Conservation (phyloP, 1,140 invertebrate genomes). For the Cydia fagiglandana region DNA sequence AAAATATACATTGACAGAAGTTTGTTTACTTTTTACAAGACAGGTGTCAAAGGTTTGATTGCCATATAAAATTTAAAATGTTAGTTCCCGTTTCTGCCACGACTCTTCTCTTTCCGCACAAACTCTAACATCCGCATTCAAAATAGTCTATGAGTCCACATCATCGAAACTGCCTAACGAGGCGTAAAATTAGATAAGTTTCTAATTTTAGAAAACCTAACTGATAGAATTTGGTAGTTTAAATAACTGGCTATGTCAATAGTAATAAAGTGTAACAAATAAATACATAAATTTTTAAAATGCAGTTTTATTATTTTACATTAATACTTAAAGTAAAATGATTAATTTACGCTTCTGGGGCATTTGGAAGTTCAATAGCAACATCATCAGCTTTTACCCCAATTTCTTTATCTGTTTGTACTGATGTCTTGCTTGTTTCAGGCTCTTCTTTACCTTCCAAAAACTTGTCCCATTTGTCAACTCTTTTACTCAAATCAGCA, state of each 20-base stretch:
- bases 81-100: too few species aligned
- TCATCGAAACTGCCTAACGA: not conserved
- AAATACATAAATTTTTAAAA: not conserved
- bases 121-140: not conserved
- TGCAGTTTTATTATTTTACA: not conserved
- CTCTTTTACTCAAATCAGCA: slow-evolving; percentile 88
- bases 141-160: not conserved
- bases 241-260: too few species aligned
- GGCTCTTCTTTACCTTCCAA: slow-evolving; percentile 79
- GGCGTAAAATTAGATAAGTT: not conserved
- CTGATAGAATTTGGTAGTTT: too few species aligned
- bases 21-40: too few species aligned
- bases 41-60: too few species aligned
- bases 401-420: not conserved
- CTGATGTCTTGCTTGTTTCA: not conserved
- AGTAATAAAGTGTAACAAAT: not conserved
- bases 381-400: slow-evolving; percentile 42
- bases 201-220: not conserved
- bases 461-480: slow-evolving; percentile 94
- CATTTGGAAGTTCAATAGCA: not conserved
- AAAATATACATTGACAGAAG: too few species aligned
- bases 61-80: too few species aligned
- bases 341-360: not conserved
- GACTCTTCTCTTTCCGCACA: too few species aligned
- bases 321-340: not conserved